Percentiles rank a stretch among this genome's conserved stretches.
Evolutionary conservation across 1,140 invertebrate genomes (phyloP).

Genomic region (Papilio polytes): DNA sequence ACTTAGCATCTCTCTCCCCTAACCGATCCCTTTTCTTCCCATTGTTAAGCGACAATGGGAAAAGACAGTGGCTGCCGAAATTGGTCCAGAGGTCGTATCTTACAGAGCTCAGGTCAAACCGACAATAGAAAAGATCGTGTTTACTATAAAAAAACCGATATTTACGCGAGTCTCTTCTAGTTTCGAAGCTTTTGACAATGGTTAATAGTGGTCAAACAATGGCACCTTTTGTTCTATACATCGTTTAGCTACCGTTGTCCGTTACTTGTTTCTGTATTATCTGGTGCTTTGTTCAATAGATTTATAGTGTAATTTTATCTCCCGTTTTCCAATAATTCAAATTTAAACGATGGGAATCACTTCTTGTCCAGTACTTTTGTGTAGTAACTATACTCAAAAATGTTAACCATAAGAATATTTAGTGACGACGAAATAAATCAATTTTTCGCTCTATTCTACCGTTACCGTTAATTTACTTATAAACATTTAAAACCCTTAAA

Average conservation of each 20-base stretch:
- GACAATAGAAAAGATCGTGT: constrained; percentile 57
- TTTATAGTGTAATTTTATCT: constrained; percentile 39
- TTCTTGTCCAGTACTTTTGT: neutral
- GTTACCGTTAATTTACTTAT: neutral
- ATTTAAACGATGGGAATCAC: constrained; percentile 36
- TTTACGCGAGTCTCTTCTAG: constrained; percentile 51
- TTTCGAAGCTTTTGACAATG: constrained; percentile 28
- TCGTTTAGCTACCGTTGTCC: constrained; percentile 39
- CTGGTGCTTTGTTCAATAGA: constrained; percentile 16
- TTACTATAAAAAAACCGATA: constrained; percentile 73
- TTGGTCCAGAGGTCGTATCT: constrained; percentile 71
- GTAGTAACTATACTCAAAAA: neutral
- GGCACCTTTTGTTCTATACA: constrained; percentile 32
- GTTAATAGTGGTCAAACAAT: constrained; percentile 29
- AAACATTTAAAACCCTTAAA: neutral
- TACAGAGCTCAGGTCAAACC: constrained; percentile 52
- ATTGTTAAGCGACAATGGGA: constrained; percentile 64
- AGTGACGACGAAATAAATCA: neutral
- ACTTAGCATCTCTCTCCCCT: constrained; percentile 80
- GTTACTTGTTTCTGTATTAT: constrained; percentile 31
- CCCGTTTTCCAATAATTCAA: constrained; percentile 26
- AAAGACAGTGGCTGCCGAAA: constrained; percentile 61
- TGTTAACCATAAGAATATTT: neutral
- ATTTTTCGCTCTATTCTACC: neutral
- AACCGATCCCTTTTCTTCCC: constrained; percentile 66